Base-by-base conservation (phyloP, 2,113 vertebrate genomes). In the Pardalotus punctatus region DNA sequence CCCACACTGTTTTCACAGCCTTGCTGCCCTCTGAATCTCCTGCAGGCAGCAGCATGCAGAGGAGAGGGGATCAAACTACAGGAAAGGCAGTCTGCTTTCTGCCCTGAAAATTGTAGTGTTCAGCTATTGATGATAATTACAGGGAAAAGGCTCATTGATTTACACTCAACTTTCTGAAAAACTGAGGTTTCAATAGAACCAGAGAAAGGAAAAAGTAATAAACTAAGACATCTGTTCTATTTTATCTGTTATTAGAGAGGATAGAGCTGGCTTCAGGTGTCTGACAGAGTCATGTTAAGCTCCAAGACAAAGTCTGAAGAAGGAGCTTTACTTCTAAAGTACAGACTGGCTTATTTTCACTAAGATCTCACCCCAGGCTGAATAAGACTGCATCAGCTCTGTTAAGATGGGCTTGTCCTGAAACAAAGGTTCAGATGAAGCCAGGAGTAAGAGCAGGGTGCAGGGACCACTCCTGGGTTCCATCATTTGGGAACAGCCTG, bases 1-100 rank as follows among this genome's bases (percentile, higher is more conserved):
- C 92, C 92, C 80, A 91, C 81, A 71, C 40, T 27, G 76, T 92
- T 96, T 96, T 96, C 4, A 0, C 76, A 96, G 85, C 71, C 87
- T 62, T 54, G 36, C 54, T 93, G 85, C 71, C 85, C 85, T 78
- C 67, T 62, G 90, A 70, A 58, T 88, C 79, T 95, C 82, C 85
- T 88, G 47, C 87, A 90, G 76, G 74, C 92, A 95, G 62, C 66
- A 88, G 69, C 28, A 5, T 23, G 43, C 51, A 82, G 38, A 42
- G 74, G 38, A 92, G 73, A 73, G n/a, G 35, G 48, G 60, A 90
- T 90, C 88, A 67, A 88, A n/a, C 71, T 31, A 31, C 67, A 78
- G 69, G 67, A 45, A 64, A 73, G 58, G 36, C 2, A 54, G 27
- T 43, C 78, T 93, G 50, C 67, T 77, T 86, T 86, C 85, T 90